Base-by-base conservation (phyloP, 2,888 invertebrate species). In the Dastarcus helophoroides region DNA sequence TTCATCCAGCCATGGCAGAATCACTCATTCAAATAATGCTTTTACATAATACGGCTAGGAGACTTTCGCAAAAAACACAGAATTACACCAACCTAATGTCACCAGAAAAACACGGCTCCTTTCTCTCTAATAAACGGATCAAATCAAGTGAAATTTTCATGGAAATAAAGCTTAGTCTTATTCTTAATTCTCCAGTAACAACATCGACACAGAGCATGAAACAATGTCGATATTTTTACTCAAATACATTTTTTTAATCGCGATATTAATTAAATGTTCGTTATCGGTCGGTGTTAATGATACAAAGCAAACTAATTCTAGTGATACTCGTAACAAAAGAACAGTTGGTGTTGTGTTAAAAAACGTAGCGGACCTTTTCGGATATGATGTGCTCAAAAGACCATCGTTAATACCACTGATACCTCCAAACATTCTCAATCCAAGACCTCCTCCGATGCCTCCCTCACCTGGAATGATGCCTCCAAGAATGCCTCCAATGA, bases 361-460 rank as follows among this genome's bases (percentile, higher is more conserved):
- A 22, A 50, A 53, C 35, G 51, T 62, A 14, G 61, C 57, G 8
- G 61, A 62, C 41, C 43, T 54, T 28, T 60, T 62, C 39, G 62
- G 62, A 14, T 62, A 58, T 39, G 61, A 60, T 42, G 53, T 60
- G 15, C 46, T 48, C 23, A 56, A 58, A 41, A 51, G 61, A 36
- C 41, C 46, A 14, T 29, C 40, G 4, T 7, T 34, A 19, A 24
- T 32, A 27, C 28, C 39, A 29, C 39, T 32, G n/a, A 39, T 29
- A 21, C 37, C 36, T 34, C 31, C 39, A 4, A 7, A 28, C 9
- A n/a, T n/a, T n/a, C n/a, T n/a, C n/a, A n/a, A n/a, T n/a, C 26
- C 29, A 8, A 35, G 42, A 19, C 26, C 43, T 30, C 33, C 29
- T 24, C 29, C 38, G 7, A 26, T 31, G 26, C 32, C 36, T 9